phyloP scores from a whole-genome alignment of 2,888 invertebrate genomes.

The Cheilosia soror region DNA sequence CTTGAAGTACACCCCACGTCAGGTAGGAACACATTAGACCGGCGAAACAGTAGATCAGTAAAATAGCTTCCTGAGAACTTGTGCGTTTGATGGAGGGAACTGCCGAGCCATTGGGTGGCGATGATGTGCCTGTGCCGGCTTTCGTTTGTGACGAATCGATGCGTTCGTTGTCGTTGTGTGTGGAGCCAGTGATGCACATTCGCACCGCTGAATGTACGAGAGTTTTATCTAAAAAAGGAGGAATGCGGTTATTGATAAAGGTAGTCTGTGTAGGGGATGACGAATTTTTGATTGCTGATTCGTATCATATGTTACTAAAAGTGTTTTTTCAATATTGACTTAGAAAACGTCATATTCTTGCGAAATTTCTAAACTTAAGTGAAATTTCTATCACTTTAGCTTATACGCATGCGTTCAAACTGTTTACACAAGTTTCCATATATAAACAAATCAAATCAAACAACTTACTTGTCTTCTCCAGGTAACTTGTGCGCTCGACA shows the following conservation, averaged over 20 bases:
- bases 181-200: slow-evolving; percentile 82
- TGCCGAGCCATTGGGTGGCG: slow-evolving; percentile 74
- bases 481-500: slow-evolving; percentile 90
- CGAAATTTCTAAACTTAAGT: too few species aligned
- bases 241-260: background rate
- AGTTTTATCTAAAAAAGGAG: slow-evolving; percentile 77
- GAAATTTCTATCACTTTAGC: too few species aligned
- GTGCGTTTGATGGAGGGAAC: slow-evolving; percentile 82
- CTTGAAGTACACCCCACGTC: slow-evolving; percentile 98
- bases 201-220: slow-evolving; percentile 80
- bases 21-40: slow-evolving; percentile 96
- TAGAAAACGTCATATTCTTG: too few species aligned
- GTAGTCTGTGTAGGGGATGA: too few species aligned
- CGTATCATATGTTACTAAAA: too few species aligned
- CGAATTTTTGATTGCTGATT: too few species aligned
- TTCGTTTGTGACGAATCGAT: slow-evolving; percentile 84
- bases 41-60: slow-evolving; percentile 91
- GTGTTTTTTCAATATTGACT: background rate
- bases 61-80: slow-evolving; percentile 85
- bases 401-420: too few species aligned
- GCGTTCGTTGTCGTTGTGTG: slow-evolving; percentile 81
- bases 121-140: slow-evolving; percentile 78
- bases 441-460: background rate
- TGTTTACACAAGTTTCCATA: background rate
- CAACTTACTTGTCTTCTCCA: slow-evolving; percentile 89